phyloP scores from a whole-genome alignment of 2,888 invertebrate species.

The Caenorhabditis sinica region DNA sequence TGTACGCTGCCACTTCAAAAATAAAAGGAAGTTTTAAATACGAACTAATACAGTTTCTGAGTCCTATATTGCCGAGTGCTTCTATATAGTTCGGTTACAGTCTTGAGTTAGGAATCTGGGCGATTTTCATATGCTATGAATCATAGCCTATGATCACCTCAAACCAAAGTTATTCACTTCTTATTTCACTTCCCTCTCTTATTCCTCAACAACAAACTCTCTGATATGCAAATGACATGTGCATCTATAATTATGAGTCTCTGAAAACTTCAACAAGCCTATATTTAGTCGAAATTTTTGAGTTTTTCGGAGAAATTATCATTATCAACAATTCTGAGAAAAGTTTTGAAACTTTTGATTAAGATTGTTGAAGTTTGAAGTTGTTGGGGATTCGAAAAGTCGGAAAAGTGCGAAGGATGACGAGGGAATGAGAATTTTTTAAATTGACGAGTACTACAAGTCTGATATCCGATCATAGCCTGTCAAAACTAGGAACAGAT shows the following conservation, averaged over 20 bases:
- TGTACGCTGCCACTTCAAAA: too few relatives aligned
- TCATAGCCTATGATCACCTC: too few relatives aligned
- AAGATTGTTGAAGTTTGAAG: neutral
- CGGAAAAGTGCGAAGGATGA: neutral
- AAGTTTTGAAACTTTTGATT: neutral
- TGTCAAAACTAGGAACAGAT: too few relatives aligned
- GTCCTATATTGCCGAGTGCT: too few relatives aligned
- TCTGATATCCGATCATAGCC: too few relatives aligned
- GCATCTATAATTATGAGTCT: slow-evolving; percentile 5
- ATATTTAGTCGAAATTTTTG: neutral
- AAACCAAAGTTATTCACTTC: too few relatives aligned
- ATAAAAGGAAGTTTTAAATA: too few relatives aligned
- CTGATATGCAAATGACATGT: slow-evolving; percentile 5
- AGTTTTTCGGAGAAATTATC: neutral
- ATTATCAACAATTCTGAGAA: slow-evolving; percentile 12
- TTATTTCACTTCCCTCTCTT: neutral
- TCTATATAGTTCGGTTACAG: too few relatives aligned
- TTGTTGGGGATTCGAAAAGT: neutral
- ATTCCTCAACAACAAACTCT: slow-evolving; percentile 8
- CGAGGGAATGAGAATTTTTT: neutral
- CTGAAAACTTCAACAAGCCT: neutral
- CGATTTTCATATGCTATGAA: too few relatives aligned
- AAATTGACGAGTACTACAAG: too few relatives aligned
- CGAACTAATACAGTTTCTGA: too few relatives aligned
- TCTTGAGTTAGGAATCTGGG: too few relatives aligned